Base-by-base conservation (phyloP, 1,140 invertebrate species). In the Drosophila yakuba region DNA sequence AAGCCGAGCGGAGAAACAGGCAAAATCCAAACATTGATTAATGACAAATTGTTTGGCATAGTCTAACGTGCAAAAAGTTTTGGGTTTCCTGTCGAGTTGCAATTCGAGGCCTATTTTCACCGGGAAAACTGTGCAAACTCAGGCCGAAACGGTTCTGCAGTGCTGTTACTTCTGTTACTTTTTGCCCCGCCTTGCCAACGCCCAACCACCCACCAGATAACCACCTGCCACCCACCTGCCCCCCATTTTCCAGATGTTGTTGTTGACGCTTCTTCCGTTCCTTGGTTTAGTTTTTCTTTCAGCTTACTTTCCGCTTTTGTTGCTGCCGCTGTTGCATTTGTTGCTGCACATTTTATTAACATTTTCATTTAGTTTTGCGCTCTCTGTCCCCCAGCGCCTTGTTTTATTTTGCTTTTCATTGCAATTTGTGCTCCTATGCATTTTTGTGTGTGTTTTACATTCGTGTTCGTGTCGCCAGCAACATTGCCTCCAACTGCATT, bases 381-480 rank as follows among this genome's bases (percentile, higher is more conserved):
- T 20, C 54, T 45, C 48, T 43, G 17, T 63, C 41, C 12, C 8
- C 35, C 56, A 41, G 55, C 35, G 41, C 48, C 57, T 68, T 77
- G 68, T 66, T 81, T 80, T 80, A 81, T 81, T 78, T 82, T 71
- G 79, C 79, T 76, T 88, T 80, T 88, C 83, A 88, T 88, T 88
- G 83, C 83, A 88, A 88, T 88, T 88, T 88, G 84, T 88, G 84
- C 88, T 88, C 76, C 83, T 88, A 88, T 88, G 83, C 83, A 88
- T 80, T 88, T 88, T 88, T 83, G 83, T 88, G 83, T 88, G 84
- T 88, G 83, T 89, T 88, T 88, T 89, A 88, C 83, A 88, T 88
- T 88, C 84, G 83, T 88, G 88, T 88, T 88, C 84, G 84, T 88
- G 83, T 88, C 84, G 83, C 73, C 72, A 63, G 50, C 72, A 66